A percentile compares a stretch with the other conserved stretches of the same genome.
Conservation (phyloP, 2,797 vertebrate species). For the Sparus aurata region DNA sequence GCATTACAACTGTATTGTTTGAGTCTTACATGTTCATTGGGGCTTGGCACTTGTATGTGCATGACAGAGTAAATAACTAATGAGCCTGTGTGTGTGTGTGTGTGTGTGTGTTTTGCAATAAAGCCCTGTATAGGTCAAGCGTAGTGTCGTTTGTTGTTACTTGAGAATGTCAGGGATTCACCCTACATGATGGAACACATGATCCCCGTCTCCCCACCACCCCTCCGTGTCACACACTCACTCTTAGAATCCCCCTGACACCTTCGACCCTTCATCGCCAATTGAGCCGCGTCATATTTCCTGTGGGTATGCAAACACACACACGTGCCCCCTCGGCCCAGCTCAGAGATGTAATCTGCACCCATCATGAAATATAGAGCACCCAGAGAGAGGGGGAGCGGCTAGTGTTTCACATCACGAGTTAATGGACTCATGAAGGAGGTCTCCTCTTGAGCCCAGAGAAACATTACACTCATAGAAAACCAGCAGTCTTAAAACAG, state of each 20-base stretch:
- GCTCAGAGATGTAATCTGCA: constrained; percentile 62
- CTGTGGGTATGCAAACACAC: constrained; percentile 21
- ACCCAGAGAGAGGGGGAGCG: constrained; percentile 30
- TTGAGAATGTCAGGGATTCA: constrained; percentile 52
- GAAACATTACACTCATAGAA: constrained; percentile 8
- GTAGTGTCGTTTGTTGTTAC: constrained; percentile 31
- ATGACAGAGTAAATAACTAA: constrained; percentile 8
- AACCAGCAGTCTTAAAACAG: background rate
- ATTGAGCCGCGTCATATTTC: constrained; percentile 50
- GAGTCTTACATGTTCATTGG: background rate
- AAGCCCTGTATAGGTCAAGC: constrained; percentile 34
- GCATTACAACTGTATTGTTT: too few species aligned
- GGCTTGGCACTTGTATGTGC: background rate
- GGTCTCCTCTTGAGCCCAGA: constrained; percentile 39
- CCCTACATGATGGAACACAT: constrained; percentile 46
- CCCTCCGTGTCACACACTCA: constrained; percentile 1
- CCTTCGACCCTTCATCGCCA: constrained; percentile 23
- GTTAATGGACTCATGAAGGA: constrained; percentile 44
- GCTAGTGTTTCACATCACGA: constrained; percentile 71
- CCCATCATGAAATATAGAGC: constrained; percentile 76
- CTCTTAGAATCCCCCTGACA: constrained; percentile 36
- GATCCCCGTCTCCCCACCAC: constrained; percentile 7
- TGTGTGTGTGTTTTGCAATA: background rate
- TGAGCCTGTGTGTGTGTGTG: background rate
- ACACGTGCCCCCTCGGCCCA: constrained; percentile 1